Evolutionary conservation across 2,113 vertebrate species (phyloP).

Genomic region (Indicator maculatus): DNA sequence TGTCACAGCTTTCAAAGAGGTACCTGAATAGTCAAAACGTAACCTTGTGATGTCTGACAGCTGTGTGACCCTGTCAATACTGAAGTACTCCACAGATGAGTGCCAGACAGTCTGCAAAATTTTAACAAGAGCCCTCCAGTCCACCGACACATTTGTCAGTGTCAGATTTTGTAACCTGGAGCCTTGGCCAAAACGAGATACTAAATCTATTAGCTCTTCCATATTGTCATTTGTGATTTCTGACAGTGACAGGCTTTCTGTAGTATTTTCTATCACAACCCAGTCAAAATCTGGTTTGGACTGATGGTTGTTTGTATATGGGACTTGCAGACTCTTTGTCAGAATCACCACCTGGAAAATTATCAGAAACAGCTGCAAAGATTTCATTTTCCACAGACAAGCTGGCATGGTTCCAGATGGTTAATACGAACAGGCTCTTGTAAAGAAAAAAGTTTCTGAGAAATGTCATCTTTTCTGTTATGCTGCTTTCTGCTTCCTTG

Average conservation of each 20-base stretch:
- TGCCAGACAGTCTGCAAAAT: conserved; percentile 70
- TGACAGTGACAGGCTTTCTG: conserved; percentile 73
- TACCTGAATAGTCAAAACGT: not conserved
- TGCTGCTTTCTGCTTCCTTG: not conserved
- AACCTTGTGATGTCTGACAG: accelerated
- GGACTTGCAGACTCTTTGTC: conserved; percentile 65
- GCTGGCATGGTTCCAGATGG: conserved; percentile 6
- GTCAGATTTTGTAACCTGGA: conserved; percentile 63
- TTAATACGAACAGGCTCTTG: conserved; percentile 9
- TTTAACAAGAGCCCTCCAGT: conserved; percentile 68
- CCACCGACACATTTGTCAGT: conserved; percentile 69
- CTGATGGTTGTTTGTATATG: conserved; percentile 41
- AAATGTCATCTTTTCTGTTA: not conserved
- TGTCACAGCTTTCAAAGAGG: conserved; percentile 75
- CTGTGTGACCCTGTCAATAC: not conserved
- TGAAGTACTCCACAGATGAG: conserved; percentile 71
- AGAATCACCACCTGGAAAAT: conserved; percentile 21
- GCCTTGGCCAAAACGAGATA: conserved; percentile 20
- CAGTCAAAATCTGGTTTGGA: conserved; percentile 5
- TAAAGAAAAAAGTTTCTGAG: conserved; percentile 8
- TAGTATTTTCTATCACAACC: conserved; percentile 52
- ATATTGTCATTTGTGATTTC: conserved; percentile 46
- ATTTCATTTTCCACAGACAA: conserved; percentile 40
- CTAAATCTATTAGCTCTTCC: not conserved
- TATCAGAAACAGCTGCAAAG: conserved; percentile 21